Evolutionary conservation across 1,140 invertebrate genomes (phyloP).

Genomic region (Thaumatotibia leucotreta): DNA sequence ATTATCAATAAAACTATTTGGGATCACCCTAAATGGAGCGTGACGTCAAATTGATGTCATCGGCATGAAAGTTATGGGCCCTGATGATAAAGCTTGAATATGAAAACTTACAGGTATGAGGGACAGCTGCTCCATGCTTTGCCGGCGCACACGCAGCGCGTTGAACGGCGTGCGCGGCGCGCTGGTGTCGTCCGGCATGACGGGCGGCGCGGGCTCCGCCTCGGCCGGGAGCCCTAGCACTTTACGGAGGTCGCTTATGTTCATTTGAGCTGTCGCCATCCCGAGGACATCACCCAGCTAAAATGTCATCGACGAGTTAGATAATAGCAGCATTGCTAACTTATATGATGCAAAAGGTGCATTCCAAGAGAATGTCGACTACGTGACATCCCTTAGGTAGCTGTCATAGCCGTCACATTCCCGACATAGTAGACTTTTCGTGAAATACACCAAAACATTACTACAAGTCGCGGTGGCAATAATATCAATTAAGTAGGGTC

Average conservation of each 20-base stretch:
- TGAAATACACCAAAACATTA: no score
- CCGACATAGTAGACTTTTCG: no score
- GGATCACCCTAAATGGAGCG: no score
- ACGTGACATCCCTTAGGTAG: no score
- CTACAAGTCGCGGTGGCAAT: no score
- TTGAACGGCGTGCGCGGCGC: conserved; percentile 59
- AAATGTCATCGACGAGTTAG: conserved; percentile 21
- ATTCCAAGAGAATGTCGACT: no score
- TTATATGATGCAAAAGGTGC: neutral
- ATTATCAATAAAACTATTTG: no score
- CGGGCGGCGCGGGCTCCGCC: conserved; percentile 55
- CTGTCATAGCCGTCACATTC: no score
- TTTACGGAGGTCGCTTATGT: conserved; percentile 92
- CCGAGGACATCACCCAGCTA: conserved; percentile 93
- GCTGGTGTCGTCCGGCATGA: conserved; percentile 28
- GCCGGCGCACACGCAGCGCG: conserved; percentile 83
- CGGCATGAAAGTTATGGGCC: no score
- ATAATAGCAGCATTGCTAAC: neutral
- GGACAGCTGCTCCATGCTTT: conserved; percentile 98
- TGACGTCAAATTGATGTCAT: no score
- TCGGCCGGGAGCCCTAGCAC: conserved; percentile 85
- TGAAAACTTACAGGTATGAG: conserved; percentile 89
- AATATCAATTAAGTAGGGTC: no score
- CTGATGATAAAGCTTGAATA: no score
- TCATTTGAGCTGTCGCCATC: conserved; percentile 94